Conservation (phyloP, 2,888 invertebrate species). For the Mesorhabditis spiculigera region DNA sequence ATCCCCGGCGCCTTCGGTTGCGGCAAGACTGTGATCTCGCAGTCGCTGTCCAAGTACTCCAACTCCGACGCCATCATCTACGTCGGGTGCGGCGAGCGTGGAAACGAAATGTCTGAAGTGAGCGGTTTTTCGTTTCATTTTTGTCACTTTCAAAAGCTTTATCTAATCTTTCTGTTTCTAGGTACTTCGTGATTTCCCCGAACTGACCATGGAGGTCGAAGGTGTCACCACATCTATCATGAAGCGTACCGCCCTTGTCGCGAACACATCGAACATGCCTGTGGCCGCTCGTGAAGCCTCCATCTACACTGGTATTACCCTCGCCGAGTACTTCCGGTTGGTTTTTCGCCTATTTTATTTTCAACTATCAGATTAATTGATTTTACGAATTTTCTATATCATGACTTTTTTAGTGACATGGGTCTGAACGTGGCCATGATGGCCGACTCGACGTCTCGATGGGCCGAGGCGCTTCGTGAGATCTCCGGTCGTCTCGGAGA, state of each 20-base stretch:
- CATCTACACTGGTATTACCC: slow-evolving; percentile 95
- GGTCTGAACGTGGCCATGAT: slow-evolving; percentile 99
- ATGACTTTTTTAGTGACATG: slow-evolving; percentile 77
- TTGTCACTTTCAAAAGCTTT: background rate
- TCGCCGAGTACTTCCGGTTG: slow-evolving; percentile 79
- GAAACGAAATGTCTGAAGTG: slow-evolving; percentile 98
- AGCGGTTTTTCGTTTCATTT: background rate
- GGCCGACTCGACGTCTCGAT: slow-evolving; percentile 99
- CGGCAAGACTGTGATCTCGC: slow-evolving; percentile 99
- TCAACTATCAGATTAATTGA: background rate
- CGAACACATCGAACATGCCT: slow-evolving; percentile 99
- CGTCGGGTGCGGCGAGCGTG: slow-evolving; percentile 99
- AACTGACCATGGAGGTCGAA: slow-evolving; percentile 92
- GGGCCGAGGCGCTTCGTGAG: slow-evolving; percentile 99
- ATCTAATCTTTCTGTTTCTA: slow-evolving; percentile 11
- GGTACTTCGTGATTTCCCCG: slow-evolving; percentile 92
- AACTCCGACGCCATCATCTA: slow-evolving; percentile 99
- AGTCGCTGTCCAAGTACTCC: slow-evolving; percentile 97
- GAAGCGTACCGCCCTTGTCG: slow-evolving; percentile 97
- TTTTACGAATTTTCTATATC: background rate
- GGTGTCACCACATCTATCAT: slow-evolving; percentile 93
- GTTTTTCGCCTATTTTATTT: background rate
- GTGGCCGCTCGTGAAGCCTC: slow-evolving; percentile 99
- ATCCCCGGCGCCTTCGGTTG: slow-evolving; percentile 87
- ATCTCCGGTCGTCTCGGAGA: slow-evolving; percentile 97